Evolutionary conservation across 1,140 invertebrate genomes (phyloP).

Genomic region (Calosoma granatense): DNA sequence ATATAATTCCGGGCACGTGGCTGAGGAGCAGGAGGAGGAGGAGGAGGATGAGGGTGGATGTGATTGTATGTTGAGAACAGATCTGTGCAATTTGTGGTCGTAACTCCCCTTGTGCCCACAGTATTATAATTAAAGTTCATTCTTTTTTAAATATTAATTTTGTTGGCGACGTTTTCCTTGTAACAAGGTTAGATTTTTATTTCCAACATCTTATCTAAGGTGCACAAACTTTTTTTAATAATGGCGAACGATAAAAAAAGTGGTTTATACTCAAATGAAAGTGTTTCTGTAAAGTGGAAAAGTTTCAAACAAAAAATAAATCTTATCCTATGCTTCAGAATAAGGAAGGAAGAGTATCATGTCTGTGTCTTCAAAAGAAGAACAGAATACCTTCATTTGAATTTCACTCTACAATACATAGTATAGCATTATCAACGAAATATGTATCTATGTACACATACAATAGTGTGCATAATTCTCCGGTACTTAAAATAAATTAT

Average conservation of each 20-base stretch:
- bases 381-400: background rate
- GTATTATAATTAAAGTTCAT: background rate
- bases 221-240: constrained; percentile 16
- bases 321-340: background rate
- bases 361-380: background rate
- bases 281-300: constrained; percentile 13
- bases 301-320: constrained; percentile 14
- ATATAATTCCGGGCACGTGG: no score
- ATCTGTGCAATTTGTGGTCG: no score
- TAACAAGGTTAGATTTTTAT: constrained; percentile 2
- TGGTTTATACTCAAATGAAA: constrained; percentile 14
- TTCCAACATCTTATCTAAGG: constrained; percentile 14
- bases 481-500: no score
- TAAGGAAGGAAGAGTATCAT: background rate
- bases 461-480: no score
- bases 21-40: no score
- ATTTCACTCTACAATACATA: background rate
- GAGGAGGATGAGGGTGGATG: no score
- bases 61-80: no score
- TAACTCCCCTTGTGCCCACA: background rate
- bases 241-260: constrained; percentile 14
- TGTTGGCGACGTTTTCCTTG: background rate
- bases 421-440: no score
- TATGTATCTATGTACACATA: no score
- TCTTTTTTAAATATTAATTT: background rate